Conservation (phyloP, 2,113 vertebrate species). For the Scomber japonicus region DNA sequence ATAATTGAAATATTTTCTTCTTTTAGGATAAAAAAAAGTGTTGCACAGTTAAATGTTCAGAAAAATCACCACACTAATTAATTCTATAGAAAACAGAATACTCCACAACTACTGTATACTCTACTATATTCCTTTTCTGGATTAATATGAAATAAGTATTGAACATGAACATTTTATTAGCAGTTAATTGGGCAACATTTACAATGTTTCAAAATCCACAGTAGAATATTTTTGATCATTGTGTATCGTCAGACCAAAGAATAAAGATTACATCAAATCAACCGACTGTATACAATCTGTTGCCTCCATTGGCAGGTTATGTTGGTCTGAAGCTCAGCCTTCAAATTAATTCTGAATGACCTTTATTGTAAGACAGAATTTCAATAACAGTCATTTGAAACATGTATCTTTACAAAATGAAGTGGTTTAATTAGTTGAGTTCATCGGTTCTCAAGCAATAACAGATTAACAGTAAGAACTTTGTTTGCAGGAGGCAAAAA, state of each 20-base stretch:
- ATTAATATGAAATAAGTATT: neutral
- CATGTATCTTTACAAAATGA: slow-evolving; percentile 23
- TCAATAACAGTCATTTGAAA: slow-evolving; percentile 54
- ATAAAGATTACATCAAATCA: neutral
- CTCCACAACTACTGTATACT: neutral
- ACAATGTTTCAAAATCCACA: neutral
- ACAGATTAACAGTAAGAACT: neutral
- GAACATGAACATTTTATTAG: neutral
- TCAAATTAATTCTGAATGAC: slow-evolving; percentile 57
- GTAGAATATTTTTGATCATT: neutral
- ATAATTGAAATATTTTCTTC: too few relatives aligned
- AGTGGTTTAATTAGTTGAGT: slow-evolving; percentile 6
- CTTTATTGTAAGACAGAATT: slow-evolving; percentile 57
- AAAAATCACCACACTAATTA: neutral
- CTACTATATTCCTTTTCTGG: neutral
- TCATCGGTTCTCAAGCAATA: neutral
- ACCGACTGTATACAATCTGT: neutral
- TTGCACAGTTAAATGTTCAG: neutral
- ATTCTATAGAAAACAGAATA: neutral
- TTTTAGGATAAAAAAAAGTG: too few relatives aligned
- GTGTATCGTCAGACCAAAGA: neutral
- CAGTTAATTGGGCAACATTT: neutral
- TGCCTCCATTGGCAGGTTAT: neutral
- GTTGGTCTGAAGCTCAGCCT: neutral
- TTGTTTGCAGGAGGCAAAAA: neutral